Evolutionary conservation across 2,113 vertebrate species (phyloP), one percentile per base, ranked within the genome.

Genomic region (Vicugna pacos): DNA sequence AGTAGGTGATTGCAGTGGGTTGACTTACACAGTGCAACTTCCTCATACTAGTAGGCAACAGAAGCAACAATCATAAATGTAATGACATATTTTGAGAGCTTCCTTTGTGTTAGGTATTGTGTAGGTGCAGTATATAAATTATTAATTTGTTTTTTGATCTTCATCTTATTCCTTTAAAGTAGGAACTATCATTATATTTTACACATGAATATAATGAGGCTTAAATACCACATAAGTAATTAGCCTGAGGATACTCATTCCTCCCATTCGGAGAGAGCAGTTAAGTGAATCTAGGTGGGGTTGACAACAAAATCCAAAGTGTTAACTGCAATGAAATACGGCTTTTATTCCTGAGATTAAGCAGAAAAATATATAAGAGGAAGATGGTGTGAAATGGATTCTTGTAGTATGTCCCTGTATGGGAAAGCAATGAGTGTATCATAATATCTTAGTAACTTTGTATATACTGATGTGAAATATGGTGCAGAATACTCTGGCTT

Each of bases 91-190:
- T 92, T 88, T 88, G 82, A 96, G 17, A 93, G 60, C 2, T 28
- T 88, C 12, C 2, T 88, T 52, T 35, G 5, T 62, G 42, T 77
- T 69, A 85, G 1, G 0, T 48, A 83, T 32, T 88, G 32, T 89
- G 26, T 70, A 62, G 17, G 13, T 52, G 13, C 15, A 30, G 80
- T 92, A 56, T 67, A 83, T 84, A 28, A 70, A 65, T 64, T 84
- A 52, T 91, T 82, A 83, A 95, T 83, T 81, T 32, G 77, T 42
- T 54, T 92, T 65, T 54, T 24, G 90, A 72, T 88, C 8, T 35
- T n/a, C 9, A 81, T 4, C 5, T 92, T 42, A 93, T 81, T 65
- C 22, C 12, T 89, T 19, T 76, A 70, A 75, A n/a, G 3, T 62
- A 82, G 28, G 20, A 73, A 48, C 22, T 35, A 54, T 48, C 32